Base-by-base conservation (phyloP, 2,888 invertebrate genomes). In the Acleris cristana region DNA sequence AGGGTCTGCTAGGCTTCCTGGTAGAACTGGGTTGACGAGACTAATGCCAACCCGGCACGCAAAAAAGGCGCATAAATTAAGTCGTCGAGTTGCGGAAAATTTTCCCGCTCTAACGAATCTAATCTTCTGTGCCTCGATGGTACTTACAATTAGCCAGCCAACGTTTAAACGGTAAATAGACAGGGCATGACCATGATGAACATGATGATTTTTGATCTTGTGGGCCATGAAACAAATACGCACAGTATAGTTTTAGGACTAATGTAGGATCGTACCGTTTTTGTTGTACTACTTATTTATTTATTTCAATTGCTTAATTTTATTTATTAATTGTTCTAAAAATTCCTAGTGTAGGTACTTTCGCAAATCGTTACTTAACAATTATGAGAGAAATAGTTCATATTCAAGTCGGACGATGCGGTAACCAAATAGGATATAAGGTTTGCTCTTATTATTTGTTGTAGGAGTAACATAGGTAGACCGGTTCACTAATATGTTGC, bases 311-410 rank as follows among this genome's bases (percentile, higher is more conserved):
- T 56, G 21, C 1, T 44, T 3, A 18, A 19, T 19, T 56, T 56
- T 44, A 56, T 44, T 56, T n/a, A 21, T 44, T 56, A 40, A 8
- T 21, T 56, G n/a, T 34, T 44, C n/a, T 6, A 34, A 18, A 56
- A 56, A 56, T 23, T 56, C 23, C 12, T 8, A 21, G 56, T 56
- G 40, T n/a, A n/a, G n/a, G n/a, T 44, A 7, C 10, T 30, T 30
- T 30, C 34, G 3, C 3, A 34, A 34, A 10, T 34, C 2, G 34
- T 34, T 34, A 2, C 10, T 34, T 44, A 44, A 55, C 55, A 16
- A 91, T 85, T 74, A 95, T 95, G 95, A 94, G 95, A 87, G 95
- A 95, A 92, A 95, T 95, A 77, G 95, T 95, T 67, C 95, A 95
- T 84, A 88, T 95, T 71, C 95, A 95, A 84, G 95, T 67, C 16